Conservation (phyloP, 2,888 invertebrate genomes). For the Lasioglossum pauxillum region DNA sequence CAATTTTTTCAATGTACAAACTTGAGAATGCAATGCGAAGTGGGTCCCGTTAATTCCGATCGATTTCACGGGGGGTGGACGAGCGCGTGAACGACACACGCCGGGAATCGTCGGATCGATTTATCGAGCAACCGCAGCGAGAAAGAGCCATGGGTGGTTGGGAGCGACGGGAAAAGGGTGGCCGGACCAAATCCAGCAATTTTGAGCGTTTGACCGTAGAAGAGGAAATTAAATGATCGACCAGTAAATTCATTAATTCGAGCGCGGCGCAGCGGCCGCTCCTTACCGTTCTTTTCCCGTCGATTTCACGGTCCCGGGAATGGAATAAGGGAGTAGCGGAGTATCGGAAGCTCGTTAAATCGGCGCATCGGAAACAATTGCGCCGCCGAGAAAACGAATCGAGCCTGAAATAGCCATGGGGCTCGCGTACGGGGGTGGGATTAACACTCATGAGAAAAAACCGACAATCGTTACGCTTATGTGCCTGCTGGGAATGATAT, state of each 20-base stretch:
- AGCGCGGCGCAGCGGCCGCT: slow-evolving; percentile 20
- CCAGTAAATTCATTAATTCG: slow-evolving; percentile 71
- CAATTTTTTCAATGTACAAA: too few relatives aligned
- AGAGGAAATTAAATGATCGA: slow-evolving; percentile 68
- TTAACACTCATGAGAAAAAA: slow-evolving; percentile 55
- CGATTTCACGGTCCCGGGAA: slow-evolving; percentile 61
- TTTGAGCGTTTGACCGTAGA: slow-evolving; percentile 57
- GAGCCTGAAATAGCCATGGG: slow-evolving; percentile 22
- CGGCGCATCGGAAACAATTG: slow-evolving; percentile 65
- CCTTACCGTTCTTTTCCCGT: slow-evolving; percentile 49
- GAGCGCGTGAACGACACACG: slow-evolving; percentile 13
- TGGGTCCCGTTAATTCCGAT: slow-evolving; percentile 32
- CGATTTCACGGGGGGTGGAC: slow-evolving; percentile 20
- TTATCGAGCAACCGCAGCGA: slow-evolving; percentile 45
- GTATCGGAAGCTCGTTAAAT: slow-evolving; percentile 63
- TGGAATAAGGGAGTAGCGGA: slow-evolving; percentile 38
- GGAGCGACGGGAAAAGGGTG: background rate
- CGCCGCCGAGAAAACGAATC: slow-evolving; percentile 29
- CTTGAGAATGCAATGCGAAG: too few relatives aligned
- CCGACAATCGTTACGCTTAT: slow-evolving; percentile 22
- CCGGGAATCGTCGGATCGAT: slow-evolving; percentile 57
- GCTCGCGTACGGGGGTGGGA: slow-evolving; percentile 31
- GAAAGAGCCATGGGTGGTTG: background rate
- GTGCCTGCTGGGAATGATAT: background rate
- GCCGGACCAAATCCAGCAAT: slow-evolving; percentile 51